Conservation (phyloP, 1,140 invertebrate genomes). For the Colletes latitarsis region DNA sequence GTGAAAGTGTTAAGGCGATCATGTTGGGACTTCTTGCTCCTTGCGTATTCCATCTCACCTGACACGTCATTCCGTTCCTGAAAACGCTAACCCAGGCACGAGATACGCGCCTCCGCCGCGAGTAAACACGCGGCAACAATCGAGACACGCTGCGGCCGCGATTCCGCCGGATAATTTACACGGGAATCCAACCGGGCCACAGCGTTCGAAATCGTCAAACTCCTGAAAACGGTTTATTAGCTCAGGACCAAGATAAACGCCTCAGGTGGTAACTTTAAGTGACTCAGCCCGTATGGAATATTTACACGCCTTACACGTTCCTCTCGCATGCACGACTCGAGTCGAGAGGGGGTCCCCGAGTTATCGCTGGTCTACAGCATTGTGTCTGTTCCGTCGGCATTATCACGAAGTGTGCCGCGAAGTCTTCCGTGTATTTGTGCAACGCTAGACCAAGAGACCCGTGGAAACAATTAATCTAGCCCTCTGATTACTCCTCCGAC, state of each 20-base stretch:
- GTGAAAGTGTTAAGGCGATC: no score
- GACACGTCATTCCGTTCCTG: not conserved
- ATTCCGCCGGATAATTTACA: conserved; percentile 39
- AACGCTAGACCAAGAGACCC: conserved; percentile 71
- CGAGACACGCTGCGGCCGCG: conserved; percentile 11
- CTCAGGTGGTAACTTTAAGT: conserved; percentile 48
- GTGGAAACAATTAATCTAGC: conserved; percentile 81
- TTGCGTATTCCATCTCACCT: no score
- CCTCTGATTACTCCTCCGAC: conserved; percentile 77
- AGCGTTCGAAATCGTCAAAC: conserved; percentile 36
- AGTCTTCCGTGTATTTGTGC: conserved; percentile 61
- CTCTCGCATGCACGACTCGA: not conserved
- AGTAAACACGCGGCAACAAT: conserved; percentile 42
- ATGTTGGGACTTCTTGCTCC: no score
- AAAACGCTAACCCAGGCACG: not conserved
- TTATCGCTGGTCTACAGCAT: conserved; percentile 67
- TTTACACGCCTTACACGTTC: conserved; percentile 36
- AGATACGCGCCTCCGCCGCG: not conserved
- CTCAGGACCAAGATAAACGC: conserved; percentile 42
- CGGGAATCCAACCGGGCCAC: not conserved
- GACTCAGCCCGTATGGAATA: conserved; percentile 46
- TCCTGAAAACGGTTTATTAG: conserved; percentile 43
- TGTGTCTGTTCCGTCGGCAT: conserved; percentile 68
- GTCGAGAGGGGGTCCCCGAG: conserved; percentile 10
- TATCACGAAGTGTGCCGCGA: conserved; percentile 67